Evolutionary conservation across 2,888 invertebrate species (phyloP), one percentile per base, ranked within the genome.

Genomic region (Palloptera scutellata): DNA sequence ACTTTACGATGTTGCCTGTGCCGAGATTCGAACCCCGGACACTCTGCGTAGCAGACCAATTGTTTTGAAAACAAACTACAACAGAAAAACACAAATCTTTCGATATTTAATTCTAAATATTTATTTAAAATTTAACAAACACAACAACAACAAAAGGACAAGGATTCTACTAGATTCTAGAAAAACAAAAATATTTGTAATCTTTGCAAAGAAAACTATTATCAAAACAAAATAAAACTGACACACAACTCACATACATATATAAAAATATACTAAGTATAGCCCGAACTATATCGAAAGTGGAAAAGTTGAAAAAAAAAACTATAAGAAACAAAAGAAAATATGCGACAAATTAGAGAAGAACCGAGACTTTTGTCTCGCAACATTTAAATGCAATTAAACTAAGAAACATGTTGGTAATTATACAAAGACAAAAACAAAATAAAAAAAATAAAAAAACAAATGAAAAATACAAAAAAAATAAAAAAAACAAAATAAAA

Each of bases 301-400:
- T 17, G 13, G 53, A 48, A 11, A 48, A 48, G 48, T n/a, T 1
- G n/a, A 64, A 59, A 64, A 64, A 20, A 9, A 52, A 51, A 20
- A 41, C 58, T 48, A 55, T 58, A 64, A 58, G n/a, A 51, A 41
- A n/a, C 51, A 42, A 58, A 64, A 41, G 20, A 30, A 58, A 64
- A 66, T 61, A 48, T 66, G 66, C 61, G 66, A 61, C 55, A 57
- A 57, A 20, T 57, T 15, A 20, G 15, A 57, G 15, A 60, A 17
- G 48, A 9, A 15, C 10, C n/a, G 54, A 53, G 60, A 63, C 62
- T 67, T 48, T 67, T 67, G 67, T 67, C 63, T 59, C 19, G 43
- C 42, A 41, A 42, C n/a, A 61, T 3, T 51, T 48, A 41, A 43
- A 42, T 48, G 6, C 6, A 51, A 52, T 52, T 41, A 54, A 66